Base-by-base conservation (phyloP, 2,113 vertebrate genomes). In the Peromyscus leucopus region DNA sequence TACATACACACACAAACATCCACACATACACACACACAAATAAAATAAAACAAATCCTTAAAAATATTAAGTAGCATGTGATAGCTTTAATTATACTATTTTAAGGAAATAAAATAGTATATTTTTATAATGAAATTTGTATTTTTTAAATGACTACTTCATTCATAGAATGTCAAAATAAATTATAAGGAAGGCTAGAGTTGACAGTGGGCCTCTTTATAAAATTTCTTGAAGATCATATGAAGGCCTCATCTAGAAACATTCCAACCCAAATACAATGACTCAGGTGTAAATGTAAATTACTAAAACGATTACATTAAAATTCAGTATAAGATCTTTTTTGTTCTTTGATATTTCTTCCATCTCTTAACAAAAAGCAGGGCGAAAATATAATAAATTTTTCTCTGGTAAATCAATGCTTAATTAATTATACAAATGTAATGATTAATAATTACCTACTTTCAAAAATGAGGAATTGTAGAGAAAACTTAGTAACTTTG, bases 181-280 rank as follows among this genome's bases (percentile, higher is more conserved):
- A 85, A 9, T 72, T 89, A 59, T 7, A 12, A 7, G 3, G 6
- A 42, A 76, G 9, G 0, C 1, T 36, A 26, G 15, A 85, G 0
- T 36, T 86, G 12, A 13, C 11, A n/a, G 6, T 55, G 19, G 33
- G 7, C 2, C 12, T 76, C 67, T 79, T 28, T 16, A 24, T 39
- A 33, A 48, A 75, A 2, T 74, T 17, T 61, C 61, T 17, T 39
- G 2, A 65, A 36, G 15, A 22, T 13, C 72, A 4, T 0, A 59
- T 4, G 0, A 1, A 61, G 2, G 0, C 21, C 2, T 76, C 8
- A 65, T 79, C 57, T 36, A 75, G 24, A 24, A 3, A 39, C 17
- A 84, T 69, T 87, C 51, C 11, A 11, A 28, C 42, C 42, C 4
- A 71, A 69, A 39, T 65, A 28, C 55, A 19, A 33, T 24, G 57